Evolutionary conservation across 2,888 invertebrate species (phyloP).

Genomic region (Corythucha ciliata): DNA sequence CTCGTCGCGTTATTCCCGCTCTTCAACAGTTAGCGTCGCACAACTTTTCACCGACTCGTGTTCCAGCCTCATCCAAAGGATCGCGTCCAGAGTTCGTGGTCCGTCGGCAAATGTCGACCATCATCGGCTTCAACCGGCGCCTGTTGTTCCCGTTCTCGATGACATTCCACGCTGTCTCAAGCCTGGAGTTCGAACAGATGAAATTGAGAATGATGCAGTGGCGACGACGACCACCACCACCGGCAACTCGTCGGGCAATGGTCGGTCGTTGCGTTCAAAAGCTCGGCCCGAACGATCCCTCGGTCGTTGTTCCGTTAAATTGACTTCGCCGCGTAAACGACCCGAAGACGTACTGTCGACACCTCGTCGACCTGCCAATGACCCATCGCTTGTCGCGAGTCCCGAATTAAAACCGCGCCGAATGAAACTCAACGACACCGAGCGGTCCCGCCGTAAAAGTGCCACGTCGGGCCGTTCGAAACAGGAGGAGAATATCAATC

Average conservation of each 20-base stretch:
- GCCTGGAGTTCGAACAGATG: constrained; percentile 36
- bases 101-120: constrained; percentile 51
- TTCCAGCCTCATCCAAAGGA: constrained; percentile 70
- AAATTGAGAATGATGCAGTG: constrained; percentile 15
- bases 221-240: constrained; percentile 15
- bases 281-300: constrained; percentile 22
- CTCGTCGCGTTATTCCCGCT: constrained; percentile 53
- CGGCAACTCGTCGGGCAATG: too few species aligned
- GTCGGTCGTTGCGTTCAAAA: constrained; percentile 22
- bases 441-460: constrained; percentile 67
- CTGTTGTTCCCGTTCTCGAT: too few species aligned
- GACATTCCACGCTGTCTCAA: constrained; percentile 41
- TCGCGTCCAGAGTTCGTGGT: constrained; percentile 63
- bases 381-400: constrained; percentile 1
- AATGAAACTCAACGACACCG: constrained; percentile 39
- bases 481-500: constrained; percentile 24
- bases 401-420: constrained; percentile 10
- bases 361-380: background rate
- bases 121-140: background rate
- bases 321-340: constrained; percentile 33
- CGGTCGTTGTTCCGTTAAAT: constrained; percentile 23
- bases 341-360: too few species aligned
- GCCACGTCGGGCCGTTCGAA: constrained; percentile 63
- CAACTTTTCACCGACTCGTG: constrained; percentile 80
- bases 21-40: constrained; percentile 71